Evolutionary conservation across 2,888 invertebrate genomes (phyloP).

Genomic region (Lamproptera curius): DNA sequence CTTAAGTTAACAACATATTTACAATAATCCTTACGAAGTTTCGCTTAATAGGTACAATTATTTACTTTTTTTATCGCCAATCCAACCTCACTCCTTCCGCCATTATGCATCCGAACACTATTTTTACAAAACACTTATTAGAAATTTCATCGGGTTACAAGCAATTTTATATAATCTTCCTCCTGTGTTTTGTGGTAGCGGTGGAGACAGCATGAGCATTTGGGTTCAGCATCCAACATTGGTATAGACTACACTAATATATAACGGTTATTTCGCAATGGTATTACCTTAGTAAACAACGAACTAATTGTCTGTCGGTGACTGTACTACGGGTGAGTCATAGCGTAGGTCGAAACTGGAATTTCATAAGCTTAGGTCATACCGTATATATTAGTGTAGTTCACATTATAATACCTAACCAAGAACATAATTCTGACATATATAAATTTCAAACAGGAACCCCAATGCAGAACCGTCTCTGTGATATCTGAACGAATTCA

Average conservation of each 20-base stretch:
- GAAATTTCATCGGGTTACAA: slow-evolving; percentile 39
- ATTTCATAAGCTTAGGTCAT: slow-evolving; percentile 7
- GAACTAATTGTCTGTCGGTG: slow-evolving; percentile 6
- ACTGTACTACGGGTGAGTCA: slow-evolving; percentile 6
- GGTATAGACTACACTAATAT: background rate
- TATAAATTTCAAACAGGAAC: too few relatives aligned
- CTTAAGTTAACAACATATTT: slow-evolving; percentile 71
- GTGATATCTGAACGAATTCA: slow-evolving; percentile 31
- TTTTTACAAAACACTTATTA: slow-evolving; percentile 48
- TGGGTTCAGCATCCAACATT: background rate
- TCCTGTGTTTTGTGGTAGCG: slow-evolving; percentile 40
- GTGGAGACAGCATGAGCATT: slow-evolving; percentile 33
- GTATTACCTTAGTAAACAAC: slow-evolving; percentile 9
- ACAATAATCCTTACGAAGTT: slow-evolving; percentile 44
- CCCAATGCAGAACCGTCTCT: too few relatives aligned
- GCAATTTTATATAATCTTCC: slow-evolving; percentile 50
- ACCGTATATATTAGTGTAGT: background rate
- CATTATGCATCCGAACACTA: slow-evolving; percentile 32
- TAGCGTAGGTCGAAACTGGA: background rate
- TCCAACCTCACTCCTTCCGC: slow-evolving; percentile 29
- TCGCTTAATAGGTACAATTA: slow-evolving; percentile 61
- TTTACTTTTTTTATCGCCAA: slow-evolving; percentile 34
- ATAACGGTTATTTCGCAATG: background rate
- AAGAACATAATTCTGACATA: too few relatives aligned
- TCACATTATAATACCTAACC: slow-evolving; percentile 11